Conservation (phyloP, 2,888 invertebrate species). For the Acleris sparsana region DNA sequence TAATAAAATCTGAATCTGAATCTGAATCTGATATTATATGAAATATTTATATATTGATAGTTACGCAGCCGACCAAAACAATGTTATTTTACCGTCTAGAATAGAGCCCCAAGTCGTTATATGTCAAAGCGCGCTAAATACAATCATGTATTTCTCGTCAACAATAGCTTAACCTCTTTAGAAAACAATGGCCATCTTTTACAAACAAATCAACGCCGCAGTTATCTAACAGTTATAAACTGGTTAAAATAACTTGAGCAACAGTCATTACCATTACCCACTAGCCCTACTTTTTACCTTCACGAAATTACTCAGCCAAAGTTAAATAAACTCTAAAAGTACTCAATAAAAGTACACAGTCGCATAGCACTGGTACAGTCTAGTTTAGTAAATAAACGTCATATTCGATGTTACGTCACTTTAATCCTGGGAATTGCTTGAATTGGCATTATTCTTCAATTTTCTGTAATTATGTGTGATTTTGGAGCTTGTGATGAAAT, state of each 20-base stretch:
- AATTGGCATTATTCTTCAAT: conserved; percentile 33
- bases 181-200: conserved; percentile 18
- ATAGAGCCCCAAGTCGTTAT: no score
- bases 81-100: no score
- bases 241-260: conserved; percentile 39
- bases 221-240: conserved; percentile 24
- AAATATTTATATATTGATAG: no score
- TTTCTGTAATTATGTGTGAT: conserved; percentile 27
- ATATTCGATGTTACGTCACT: conserved; percentile 26
- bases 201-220: conserved; percentile 17
- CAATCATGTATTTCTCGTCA: not conserved
- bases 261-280: conserved; percentile 37
- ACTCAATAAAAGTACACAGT: conserved; percentile 8
- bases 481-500: conserved; percentile 16
- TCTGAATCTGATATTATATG: no score
- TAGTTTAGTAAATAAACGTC: not conserved
- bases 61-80: no score
- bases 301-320: conserved; percentile 40
- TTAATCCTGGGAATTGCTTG: conserved; percentile 31
- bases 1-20: no score
- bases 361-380: not conserved
- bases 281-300: conserved; percentile 41
- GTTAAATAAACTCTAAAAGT: conserved; percentile 44
- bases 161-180: conserved; percentile 8
- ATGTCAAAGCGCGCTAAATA: not conserved